Base-by-base conservation (phyloP, 1,140 invertebrate genomes). In the Euborellia annulipes region DNA sequence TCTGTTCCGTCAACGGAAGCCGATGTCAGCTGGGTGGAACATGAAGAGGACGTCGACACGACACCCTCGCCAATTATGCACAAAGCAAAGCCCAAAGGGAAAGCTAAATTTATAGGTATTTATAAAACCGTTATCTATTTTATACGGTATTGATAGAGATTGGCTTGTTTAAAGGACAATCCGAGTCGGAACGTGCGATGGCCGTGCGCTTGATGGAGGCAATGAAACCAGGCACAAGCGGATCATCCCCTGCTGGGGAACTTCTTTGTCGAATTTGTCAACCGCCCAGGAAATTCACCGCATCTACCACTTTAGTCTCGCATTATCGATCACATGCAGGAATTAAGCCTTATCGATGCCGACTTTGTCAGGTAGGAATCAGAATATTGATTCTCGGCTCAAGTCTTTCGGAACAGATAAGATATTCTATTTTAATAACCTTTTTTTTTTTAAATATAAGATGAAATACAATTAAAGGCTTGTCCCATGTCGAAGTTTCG, bases 281-380 rank as follows among this genome's bases (percentile, higher is more conserved):
- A 48, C 68, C 69, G 3, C 67, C 73, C 18, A 71, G 76, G 45
- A 69, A 65, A 43, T 79, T 78, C 52, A 79, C 76, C 14, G 75
- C 76, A 9, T 68, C 69, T 20, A 75, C 76, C 17, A 78, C 75
- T 4, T 62, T 79, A 1, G 70, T 77, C 41, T 76, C 73, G 27
- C 76, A 79, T 55, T 79, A 78, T 54, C 60, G 75, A 23, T 77
- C 75, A 55, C 76, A 79, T 60, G 75, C 75, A 34, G 69, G 74
- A 30, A 76, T 78, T 43, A 78, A 78, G 52, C 75, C 76, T 2
- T 79, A 75, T 52, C 66, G 72, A 42, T 79, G 76, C 58, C 60
- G 66, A 23, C 67, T 75, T 39, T 79, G 76, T 54, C 23, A 27
- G 23, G 23, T 27, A 27, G 11, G n/a, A n/a, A n/a, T n/a, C n/a